Evolutionary conservation across 2,113 vertebrate genomes (phyloP), one percentile per base, ranked within the genome.

Genomic region (Ophthalmolycus amberensis): DNA sequence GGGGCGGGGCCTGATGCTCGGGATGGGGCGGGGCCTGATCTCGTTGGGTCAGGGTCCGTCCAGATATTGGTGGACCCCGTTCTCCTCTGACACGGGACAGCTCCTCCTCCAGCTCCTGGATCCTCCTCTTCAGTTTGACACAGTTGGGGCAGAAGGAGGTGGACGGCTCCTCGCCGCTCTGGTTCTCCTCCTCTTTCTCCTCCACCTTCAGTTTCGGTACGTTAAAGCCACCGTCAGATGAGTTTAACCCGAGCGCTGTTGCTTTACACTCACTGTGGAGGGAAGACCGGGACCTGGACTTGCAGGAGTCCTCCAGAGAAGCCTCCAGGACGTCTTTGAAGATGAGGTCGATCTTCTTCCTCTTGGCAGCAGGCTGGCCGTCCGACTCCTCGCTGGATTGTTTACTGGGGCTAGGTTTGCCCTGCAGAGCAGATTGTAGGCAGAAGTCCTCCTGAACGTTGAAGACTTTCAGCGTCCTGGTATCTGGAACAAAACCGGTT

Each of bases 101-200:
- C 86, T 99, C 97, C 0, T 96, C 97, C 94, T 99, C 97, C 58
- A 99, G 95, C 91, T 99, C 97, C 42, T 95, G 91, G 60, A 99
- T 97, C 89, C 98, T 97, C 92, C 94, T 97, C 94, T 97, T 97
- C 42, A 99, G 92, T 48, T 95, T 96, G 58, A 99, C 96, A 89
- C 98, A 99, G 90, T 99, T 99, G 63, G 97, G 97, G 84, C 98
- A 99, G 87, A 97, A 98, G 44, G 97, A 98, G 25, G 97, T 98
- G 84, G 97, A 97, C 65, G 97, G 96, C 4, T 95, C 94, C 90
- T 94, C 91, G 0, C 70, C 71, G 3, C 91, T 94, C 1, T 90
- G 87, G 22, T 94, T 84, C 62, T 95, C 93, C 83, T 97, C 96
- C 0, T 96, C 95, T 0, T 94, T 94, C 71, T 97, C 96, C 83